Percentiles rank a stretch among this genome's conserved stretches.
Evolutionary conservation across 2,113 vertebrate species (phyloP).

Genomic region (Oreochromis niloticus): DNA sequence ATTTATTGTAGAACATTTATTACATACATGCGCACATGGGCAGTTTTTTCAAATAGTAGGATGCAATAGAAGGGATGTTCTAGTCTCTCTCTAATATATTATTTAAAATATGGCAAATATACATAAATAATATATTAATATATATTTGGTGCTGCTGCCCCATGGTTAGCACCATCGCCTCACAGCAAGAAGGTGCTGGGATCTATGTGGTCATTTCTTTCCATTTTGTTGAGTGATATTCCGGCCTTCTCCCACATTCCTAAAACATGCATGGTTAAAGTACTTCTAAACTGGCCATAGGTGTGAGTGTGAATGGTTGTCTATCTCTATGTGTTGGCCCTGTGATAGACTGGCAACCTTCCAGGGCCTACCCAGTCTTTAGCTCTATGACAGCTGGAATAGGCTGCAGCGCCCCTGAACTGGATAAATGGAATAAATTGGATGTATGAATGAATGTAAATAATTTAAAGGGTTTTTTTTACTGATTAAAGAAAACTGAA

Average conservation of each 20-base stretch:
- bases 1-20: not conserved
- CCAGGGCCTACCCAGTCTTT: not conserved
- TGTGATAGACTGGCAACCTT: not conserved
- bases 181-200: not conserved
- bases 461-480: not conserved
- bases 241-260: not conserved
- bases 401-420: not conserved
- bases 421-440: not conserved
- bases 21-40: rapidly evolving
- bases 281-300: not conserved
- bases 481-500: not conserved
- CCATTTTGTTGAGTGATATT: not conserved
- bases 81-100: not conserved
- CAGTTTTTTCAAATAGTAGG: not conserved
- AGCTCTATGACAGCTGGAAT: not conserved
- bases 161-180: not conserved
- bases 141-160: not conserved
- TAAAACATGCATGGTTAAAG: not conserved
- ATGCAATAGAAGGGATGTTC: not conserved
- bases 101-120: not conserved
- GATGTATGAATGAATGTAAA: not conserved
- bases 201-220: not conserved
- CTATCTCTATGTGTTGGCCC: no score
- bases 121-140: not conserved
- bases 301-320: no score